A percentile compares a stretch with the other conserved stretches of the same genome.
phyloP scores from a whole-genome alignment of 1,140 invertebrate genomes.

The Manduca sexta region DNA sequence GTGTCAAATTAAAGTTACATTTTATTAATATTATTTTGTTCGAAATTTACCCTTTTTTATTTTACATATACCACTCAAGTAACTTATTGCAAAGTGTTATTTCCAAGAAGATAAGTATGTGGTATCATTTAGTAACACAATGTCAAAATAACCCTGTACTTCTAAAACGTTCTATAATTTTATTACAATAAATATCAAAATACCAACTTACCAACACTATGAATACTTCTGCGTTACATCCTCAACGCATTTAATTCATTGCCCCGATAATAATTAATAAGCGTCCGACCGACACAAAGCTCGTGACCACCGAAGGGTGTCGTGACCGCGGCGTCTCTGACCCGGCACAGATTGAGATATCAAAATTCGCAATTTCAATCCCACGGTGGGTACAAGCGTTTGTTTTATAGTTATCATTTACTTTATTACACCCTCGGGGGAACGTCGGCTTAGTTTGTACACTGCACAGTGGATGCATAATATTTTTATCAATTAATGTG shows the following conservation, averaged over 20 bases:
- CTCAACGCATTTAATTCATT: conserved; percentile 48
- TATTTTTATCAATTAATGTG: not conserved
- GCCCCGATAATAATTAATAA: conserved; percentile 61
- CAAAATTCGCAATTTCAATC: conserved; percentile 60
- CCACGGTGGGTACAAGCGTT: conserved; percentile 33
- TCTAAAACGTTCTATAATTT: no score
- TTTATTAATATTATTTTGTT: no score
- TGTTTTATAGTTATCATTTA: conserved; percentile 57
- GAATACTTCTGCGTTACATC: conserved; percentile 28
- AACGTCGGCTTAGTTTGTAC: conserved; percentile 7
- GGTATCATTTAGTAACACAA: no score
- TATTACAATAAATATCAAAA: no score
- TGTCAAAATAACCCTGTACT: no score
- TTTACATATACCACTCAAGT: no score
- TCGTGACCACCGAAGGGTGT: conserved; percentile 68
- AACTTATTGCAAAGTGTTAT: no score
- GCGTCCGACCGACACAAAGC: conserved; percentile 20
- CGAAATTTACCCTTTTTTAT: no score
- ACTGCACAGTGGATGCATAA: not conserved
- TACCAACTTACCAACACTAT: no score
- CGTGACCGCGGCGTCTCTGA: conserved; percentile 67
- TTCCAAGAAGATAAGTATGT: no score
- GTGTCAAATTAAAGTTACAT: no score
- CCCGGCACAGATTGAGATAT: conserved; percentile 66
- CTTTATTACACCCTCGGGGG: conserved; percentile 22